Evolutionary conservation across 2,797 vertebrate species (phyloP), one percentile per base, ranked within the genome.

Genomic region (Centroberyx gerrardi): DNA sequence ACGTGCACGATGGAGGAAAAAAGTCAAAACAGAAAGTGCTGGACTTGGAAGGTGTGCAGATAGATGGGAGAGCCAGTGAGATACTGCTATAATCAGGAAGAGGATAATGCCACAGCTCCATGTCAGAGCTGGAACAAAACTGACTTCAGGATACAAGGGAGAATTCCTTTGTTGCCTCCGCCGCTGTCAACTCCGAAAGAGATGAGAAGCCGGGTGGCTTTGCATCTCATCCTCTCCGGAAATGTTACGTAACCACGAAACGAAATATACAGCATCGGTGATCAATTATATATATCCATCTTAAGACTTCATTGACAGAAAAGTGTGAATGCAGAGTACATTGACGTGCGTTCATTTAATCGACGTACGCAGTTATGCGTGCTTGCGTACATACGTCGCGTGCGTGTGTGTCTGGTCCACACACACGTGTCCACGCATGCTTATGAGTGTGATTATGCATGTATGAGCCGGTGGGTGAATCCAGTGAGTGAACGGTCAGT

Each of bases 81-180:
- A 76, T 14, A 46, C 14, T 1, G 80, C 73, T 64, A 29, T 82
- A 81, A 89, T 90, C 85, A 73, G 74, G 77, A 62, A 0, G 63
- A 83, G 62, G 72, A 88, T 91, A 85, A 86, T 82, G 82, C 67
- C 0, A 69, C 44, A 0, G 73, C 80, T 84, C 72, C 8, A 0
- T 81, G 84, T 82, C 74, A 84, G 77, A 80, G 66, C 59, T 67
- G 68, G 73, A 72, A 86, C 64, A 71, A 68, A 83, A 89, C 62
- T 72, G 72, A 87, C 74, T 84, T 76, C 66, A 76, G 54, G 80
- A 79, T 66, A 77, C 53, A 55, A 69, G 31, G 67, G 67, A 51
- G 46, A 62, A 42, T 68, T 77, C 55, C 62, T 86, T 80, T 87
- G 78, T 79, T 49, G 60, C 56, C 31, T 66, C 36, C 42, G 4